phyloP scores from a whole-genome alignment of 2,888 invertebrate species.

The Pollenia griseotomentosa region DNA sequence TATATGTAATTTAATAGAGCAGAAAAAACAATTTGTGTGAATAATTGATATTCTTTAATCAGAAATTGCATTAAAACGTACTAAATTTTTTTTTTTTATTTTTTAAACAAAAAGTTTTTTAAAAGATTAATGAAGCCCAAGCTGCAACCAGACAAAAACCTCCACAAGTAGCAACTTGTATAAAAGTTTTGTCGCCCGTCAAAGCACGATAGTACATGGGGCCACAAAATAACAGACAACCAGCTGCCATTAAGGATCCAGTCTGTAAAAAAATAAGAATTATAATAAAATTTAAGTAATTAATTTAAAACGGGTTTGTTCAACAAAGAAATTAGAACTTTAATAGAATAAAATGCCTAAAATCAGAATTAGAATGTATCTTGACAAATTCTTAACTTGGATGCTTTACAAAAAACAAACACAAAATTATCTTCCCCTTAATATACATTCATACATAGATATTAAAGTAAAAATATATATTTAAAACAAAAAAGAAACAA shows the following conservation, averaged over 20 bases:
- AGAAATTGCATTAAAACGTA: conserved; percentile 30
- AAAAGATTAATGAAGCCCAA: conserved; percentile 93
- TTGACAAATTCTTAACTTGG: conserved; percentile 61
- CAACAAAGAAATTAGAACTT: conserved; percentile 52
- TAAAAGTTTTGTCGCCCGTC: conserved; percentile 90
- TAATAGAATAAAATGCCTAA: conserved; percentile 46
- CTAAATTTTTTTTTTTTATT: not conserved
- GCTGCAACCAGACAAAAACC: conserved; percentile 94
- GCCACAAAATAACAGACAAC: conserved; percentile 93
- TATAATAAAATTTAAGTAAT: conserved; percentile 17
- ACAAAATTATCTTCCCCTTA: conserved; percentile 44
- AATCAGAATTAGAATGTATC: conserved; percentile 19
- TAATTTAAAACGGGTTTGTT: not conserved
- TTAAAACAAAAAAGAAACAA: conserved; percentile 21
- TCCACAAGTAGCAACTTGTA: conserved; percentile 93
- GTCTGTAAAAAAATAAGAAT: conserved; percentile 84
- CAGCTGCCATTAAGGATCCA: conserved; percentile 91
- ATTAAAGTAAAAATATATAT: conserved; percentile 42
- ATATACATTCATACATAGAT: not conserved
- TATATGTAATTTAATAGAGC: conserved; percentile 10
- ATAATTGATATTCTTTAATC: conserved; percentile 21
- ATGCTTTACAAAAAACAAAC: conserved; percentile 50
- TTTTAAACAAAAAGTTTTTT: conserved; percentile 78
- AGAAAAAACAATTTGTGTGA: conserved; percentile 26
- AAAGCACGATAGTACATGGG: conserved; percentile 96